phyloP scores from a whole-genome alignment of 2,113 vertebrate species.

The Mohoua ochrocephala region DNA sequence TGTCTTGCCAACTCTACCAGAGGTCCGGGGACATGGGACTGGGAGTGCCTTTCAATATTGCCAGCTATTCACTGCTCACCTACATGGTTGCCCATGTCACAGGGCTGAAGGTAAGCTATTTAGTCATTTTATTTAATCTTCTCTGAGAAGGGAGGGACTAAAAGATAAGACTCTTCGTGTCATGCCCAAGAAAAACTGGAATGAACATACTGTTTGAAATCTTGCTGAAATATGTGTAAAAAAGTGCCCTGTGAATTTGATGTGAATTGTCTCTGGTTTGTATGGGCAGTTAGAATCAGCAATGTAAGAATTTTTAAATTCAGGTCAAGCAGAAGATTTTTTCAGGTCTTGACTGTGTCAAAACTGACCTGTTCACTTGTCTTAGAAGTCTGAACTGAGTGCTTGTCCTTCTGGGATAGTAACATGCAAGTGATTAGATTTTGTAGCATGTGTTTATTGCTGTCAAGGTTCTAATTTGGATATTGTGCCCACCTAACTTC shows the following conservation, averaged over 20 bases:
- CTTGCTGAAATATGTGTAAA: neutral
- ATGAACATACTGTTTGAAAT: neutral
- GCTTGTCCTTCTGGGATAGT: neutral
- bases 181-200: neutral
- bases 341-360: neutral
- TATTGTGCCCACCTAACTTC: neutral
- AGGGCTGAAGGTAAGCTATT: constrained; percentile 81
- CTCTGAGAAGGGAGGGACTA: neutral
- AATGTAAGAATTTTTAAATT: neutral
- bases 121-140: neutral
- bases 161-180: neutral
- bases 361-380: neutral
- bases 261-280: neutral
- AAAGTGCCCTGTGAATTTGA: neutral
- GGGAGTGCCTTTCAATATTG: constrained; percentile 96
- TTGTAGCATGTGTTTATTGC: neutral
- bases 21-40: constrained; percentile 95
- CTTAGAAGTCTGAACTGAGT: neutral
- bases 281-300: neutral
- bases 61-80: constrained; percentile 93
- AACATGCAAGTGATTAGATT: neutral
- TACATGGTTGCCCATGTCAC: constrained; percentile 97
- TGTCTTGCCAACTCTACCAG: constrained; percentile 97
- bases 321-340: neutral
- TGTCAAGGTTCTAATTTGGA: neutral